A percentile compares a stretch with the other conserved stretches of the same genome.
Conservation (phyloP, 2,888 invertebrate genomes). For the Drosophila meridiana region DNA sequence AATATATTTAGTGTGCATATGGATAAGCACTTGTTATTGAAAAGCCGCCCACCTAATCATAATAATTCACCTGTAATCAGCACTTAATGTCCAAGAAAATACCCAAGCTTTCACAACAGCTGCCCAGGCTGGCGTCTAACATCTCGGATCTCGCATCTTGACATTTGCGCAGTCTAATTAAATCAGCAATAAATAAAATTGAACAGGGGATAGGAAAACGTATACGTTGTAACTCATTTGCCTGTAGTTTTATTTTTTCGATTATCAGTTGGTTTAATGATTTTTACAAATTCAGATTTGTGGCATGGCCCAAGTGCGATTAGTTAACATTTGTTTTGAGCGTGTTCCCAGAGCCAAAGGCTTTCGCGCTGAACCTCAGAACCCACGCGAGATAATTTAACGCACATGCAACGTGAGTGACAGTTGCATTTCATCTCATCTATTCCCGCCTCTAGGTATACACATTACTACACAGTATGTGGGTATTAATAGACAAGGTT, state of each 20-base stretch:
- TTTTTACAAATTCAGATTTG: slow-evolving; percentile 61
- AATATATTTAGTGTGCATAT: neutral
- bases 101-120: slow-evolving; percentile 25
- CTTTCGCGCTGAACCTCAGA: slow-evolving; percentile 51
- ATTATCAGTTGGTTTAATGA: slow-evolving; percentile 63
- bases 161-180: slow-evolving; percentile 38
- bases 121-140: slow-evolving; percentile 20
- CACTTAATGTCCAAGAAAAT: slow-evolving; percentile 41
- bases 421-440: slow-evolving; percentile 25
- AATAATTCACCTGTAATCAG: slow-evolving; percentile 42
- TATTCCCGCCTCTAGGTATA: slow-evolving; percentile 3
- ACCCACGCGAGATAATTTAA: slow-evolving; percentile 59
- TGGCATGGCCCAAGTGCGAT: slow-evolving; percentile 51
- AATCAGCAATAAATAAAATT: slow-evolving; percentile 27
- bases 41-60: slow-evolving; percentile 54
- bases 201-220: slow-evolving; percentile 21
- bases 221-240: slow-evolving; percentile 36
- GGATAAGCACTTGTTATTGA: slow-evolving; percentile 33
- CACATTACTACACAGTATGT: slow-evolving; percentile 4
- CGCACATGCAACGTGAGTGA: slow-evolving; percentile 58
- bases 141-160: slow-evolving; percentile 22
- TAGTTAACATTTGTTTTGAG: slow-evolving; percentile 76
- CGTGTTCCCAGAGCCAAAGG: slow-evolving; percentile 60
- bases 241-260: slow-evolving; percentile 21
- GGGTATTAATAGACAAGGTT: slow-evolving; percentile 58